Evolutionary conservation across 2,888 invertebrate species (phyloP), one percentile per base, ranked within the genome.

Genomic region (Ichneumoninae sp.): DNA sequence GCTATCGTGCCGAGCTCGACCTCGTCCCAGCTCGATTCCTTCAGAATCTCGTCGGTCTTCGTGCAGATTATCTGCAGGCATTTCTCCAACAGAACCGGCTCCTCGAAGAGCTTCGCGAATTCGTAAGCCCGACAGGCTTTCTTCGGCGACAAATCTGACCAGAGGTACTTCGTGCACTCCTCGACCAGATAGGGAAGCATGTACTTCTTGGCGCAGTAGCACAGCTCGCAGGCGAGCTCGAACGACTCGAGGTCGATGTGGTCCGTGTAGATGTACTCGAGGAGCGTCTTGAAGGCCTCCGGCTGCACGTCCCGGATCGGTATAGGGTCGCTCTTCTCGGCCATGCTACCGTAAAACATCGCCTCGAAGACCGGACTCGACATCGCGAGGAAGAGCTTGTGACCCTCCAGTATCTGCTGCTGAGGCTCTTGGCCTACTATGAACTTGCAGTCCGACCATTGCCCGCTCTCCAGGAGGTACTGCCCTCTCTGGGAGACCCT

Each of bases 181-280:
- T 97, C 96, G 0, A 98, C 97, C 8, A 98, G 94, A 92, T 96
- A 96, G 0, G 98, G 98, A 78, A 98, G 93, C 96, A 98, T 97
- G 89, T 98, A 98, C 91, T 98, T 98, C 91, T 98, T 98, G 10
- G 97, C 98, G 77, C 97, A 97, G 92, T 98, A 98, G 91, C 98
- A 98, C 50, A 98, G 93, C 90, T 98, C 98, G 92, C 97, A 98
- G 0, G 97, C 98, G 91, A 97, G 96, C 89, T 98, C 98, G 92
- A 98, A 97, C 0, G 97, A 97, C 83, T 96, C 95, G 10, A 98
- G 95, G 88, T 96, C 96, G 54, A 98, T 96, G 87, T 87, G 85
- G 89, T 98, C 97, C 7, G 97, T 97, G 91, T 98, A 98, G 79
- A 98, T 97, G 89, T 98, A 97, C 95, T 97, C 97, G 40, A 98